phyloP scores from a whole-genome alignment of 2,888 invertebrate genomes.

The Amblyjoppa proteus region DNA sequence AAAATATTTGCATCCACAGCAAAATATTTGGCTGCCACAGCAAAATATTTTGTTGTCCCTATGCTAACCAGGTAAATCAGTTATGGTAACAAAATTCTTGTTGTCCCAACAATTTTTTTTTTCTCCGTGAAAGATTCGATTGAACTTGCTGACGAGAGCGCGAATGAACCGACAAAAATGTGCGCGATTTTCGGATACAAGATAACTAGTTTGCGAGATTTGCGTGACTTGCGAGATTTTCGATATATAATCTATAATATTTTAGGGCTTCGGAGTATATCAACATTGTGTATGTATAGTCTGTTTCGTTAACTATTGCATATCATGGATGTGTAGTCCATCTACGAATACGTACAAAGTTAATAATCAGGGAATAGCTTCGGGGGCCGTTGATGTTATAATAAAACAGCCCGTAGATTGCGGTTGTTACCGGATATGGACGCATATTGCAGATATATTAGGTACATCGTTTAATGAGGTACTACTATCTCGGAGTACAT shows the following conservation, averaged over 20 bases:
- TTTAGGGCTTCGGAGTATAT: constrained; percentile 48
- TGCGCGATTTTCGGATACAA: no score
- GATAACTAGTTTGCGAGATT: neutral
- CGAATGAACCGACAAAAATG: no score
- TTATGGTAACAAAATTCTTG: no score
- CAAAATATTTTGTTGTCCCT: no score
- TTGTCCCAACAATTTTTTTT: no score
- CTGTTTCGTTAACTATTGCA: constrained; percentile 7
- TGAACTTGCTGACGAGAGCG: no score
- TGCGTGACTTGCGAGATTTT: constrained; percentile 3
- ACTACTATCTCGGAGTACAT: constrained; percentile 36
- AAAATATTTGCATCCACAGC: no score
- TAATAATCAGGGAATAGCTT: constrained; percentile 50
- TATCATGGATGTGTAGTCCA: constrained; percentile 18
- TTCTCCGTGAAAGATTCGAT: no score
- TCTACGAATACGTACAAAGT: constrained; percentile 53
- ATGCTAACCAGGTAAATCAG: no score
- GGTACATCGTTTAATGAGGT: constrained; percentile 42
- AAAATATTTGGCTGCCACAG: no score
- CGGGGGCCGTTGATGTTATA: constrained; percentile 54
- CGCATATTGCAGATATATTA: constrained; percentile 48
- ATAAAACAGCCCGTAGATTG: constrained; percentile 49
- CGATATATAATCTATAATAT: constrained; percentile 19
- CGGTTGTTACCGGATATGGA: neutral
- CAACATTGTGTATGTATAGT: constrained; percentile 2